Base-by-base conservation (phyloP, 2,888 invertebrate genomes). In the Oscheius onirici region DNA sequence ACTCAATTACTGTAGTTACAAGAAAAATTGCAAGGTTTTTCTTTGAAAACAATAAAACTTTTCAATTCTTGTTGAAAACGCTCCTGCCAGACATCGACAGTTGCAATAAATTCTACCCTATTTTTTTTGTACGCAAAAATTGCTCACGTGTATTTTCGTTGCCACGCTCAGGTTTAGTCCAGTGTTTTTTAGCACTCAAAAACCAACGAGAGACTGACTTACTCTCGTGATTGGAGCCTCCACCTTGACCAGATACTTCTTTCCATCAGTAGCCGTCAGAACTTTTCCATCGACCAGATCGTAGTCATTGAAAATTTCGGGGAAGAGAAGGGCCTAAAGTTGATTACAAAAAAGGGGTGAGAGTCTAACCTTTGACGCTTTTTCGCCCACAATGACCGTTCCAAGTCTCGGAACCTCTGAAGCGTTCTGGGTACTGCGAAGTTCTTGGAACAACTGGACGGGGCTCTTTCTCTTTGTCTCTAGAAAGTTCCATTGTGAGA, bases 261-360 rank as follows among this genome's bases (percentile, higher is more conserved):
- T 24, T 10, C 24, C 34, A 3, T 63, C 49, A 1, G 63, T 49
- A 11, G 63, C 26, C 1, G 46, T 63, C 13, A 63, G 49, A 17
- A 63, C 24, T 3, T 41, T 11, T 6, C 49, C 49, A 28, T 63
- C 49, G 15, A 22, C 26, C 17, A 63, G n/a, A 49, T 63, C 63
- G n/a, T 63, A 63, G 49, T 63, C 49, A 17, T 49, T 63, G 13
- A 63, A 17, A 10, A 28, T 10, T 11, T 49, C 28, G 26, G 63
- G 49, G 34, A 55, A 55, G 11, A 55, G n/a, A 22, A 20, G 8
- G 2, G 22, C 54, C 34, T 28, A 1, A 28, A 28, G 24, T 17
- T n/a, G n/a, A 34, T 6, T 34, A 34, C 8, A 34, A 8, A 28
- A 55, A n/a, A 22, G 20, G 20, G 2, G 11, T 43, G 15, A 58